Percentiles rank a stretch among this genome's conserved stretches.
Evolutionary conservation across 2,113 vertebrate genomes (phyloP).

Genomic region (Jacana jacana): DNA sequence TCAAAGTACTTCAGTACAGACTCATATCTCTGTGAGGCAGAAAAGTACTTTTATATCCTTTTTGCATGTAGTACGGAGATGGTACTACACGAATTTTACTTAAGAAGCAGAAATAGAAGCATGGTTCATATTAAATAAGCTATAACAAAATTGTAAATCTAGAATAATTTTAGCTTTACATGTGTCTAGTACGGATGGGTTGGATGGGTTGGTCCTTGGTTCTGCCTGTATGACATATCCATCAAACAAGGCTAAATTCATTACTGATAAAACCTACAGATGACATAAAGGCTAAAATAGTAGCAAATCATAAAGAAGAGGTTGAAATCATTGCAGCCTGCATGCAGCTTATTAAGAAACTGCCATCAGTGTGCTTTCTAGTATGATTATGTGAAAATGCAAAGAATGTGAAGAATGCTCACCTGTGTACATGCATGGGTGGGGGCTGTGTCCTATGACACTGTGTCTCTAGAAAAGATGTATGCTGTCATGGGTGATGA

Average conservation of each 20-base stretch:
- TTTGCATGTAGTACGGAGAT: not conserved
- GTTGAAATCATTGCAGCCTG: not conserved
- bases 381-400: not conserved
- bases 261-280: not conserved
- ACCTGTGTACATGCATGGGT: accelerated
- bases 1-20: not conserved
- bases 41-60: not conserved
- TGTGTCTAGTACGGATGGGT: not conserved
- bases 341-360: not conserved
- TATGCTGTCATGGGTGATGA: not conserved
- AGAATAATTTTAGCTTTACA: not conserved
- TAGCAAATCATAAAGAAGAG: not conserved
- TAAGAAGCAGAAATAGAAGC: not conserved
- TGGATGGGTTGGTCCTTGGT: not conserved
- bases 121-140: not conserved
- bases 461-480: not conserved
- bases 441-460: not conserved
- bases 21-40: not conserved
- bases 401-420: not conserved
- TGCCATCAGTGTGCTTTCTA: not conserved
- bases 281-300: not conserved
- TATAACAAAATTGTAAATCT: not conserved
- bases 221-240: not conserved
- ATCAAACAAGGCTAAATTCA: not conserved
- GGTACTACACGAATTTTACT: constrained; percentile 7